Conservation (phyloP, 2,113 vertebrate species). For the Castor canadensis region DNA sequence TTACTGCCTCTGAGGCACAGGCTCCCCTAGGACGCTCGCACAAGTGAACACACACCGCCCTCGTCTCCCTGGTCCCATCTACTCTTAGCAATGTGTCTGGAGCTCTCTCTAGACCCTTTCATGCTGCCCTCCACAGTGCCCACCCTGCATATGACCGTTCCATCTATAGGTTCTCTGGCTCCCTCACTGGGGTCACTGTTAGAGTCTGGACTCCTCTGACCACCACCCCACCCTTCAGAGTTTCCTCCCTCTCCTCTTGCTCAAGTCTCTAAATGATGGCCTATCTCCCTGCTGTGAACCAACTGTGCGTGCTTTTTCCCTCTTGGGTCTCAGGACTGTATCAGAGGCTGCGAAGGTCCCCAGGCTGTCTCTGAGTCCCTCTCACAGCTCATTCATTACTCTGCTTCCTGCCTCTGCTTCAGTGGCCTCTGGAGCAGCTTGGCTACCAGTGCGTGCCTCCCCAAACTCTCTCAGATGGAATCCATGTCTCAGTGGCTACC, state of each 20-base stretch:
- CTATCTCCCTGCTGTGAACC: too few species aligned
- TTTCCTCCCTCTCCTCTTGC: neutral
- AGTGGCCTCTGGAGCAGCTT: neutral
- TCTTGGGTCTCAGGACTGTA: neutral
- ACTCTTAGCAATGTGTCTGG: neutral
- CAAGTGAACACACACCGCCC: neutral
- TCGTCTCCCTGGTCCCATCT: neutral
- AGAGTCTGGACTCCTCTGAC: neutral
- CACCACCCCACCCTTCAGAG: rapidly evolving
- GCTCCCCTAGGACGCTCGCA: neutral
- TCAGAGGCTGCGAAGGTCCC: neutral
- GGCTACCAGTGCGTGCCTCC: neutral
- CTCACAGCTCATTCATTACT: neutral
- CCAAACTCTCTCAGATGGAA: rapidly evolving
- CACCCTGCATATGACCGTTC: rapidly evolving
- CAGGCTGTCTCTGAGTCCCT: neutral
- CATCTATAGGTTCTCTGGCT: neutral
- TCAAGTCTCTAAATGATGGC: neutral
- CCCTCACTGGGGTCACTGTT: neutral
- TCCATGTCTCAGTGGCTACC: neutral
- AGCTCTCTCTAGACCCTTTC: neutral
- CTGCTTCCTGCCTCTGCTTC: neutral
- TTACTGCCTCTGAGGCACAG: neutral
- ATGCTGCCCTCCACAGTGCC: neutral
- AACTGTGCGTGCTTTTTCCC: rapidly evolving